A percentile compares a stretch with the other conserved stretches of the same genome.
Evolutionary conservation across 2,888 invertebrate species (phyloP).

Genomic region (Limnephilus lunatus): DNA sequence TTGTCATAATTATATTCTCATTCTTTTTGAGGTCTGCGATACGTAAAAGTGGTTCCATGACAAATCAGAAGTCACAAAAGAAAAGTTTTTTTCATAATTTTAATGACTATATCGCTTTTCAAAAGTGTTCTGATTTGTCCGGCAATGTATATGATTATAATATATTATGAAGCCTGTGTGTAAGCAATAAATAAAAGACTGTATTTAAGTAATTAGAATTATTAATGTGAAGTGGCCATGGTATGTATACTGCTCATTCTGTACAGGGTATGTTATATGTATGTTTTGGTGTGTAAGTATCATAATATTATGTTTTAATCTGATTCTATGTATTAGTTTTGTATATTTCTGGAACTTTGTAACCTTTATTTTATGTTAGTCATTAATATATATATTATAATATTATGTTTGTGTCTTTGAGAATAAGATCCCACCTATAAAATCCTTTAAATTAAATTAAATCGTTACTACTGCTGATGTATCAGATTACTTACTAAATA

Average conservation of each 20-base stretch:
- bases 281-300: neutral
- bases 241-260: neutral
- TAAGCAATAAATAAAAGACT: neutral
- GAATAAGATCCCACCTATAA: too few relatives aligned
- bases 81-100: too few relatives aligned
- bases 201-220: neutral
- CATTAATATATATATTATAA: neutral
- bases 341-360: neutral
- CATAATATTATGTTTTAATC: neutral
- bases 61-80: too few relatives aligned
- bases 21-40: neutral
- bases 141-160: too few relatives aligned
- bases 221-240: neutral
- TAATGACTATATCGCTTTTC: too few relatives aligned
- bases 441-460: too few relatives aligned
- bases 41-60: neutral
- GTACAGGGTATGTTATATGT: neutral
- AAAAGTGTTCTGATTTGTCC: too few relatives aligned
- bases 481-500: too few relatives aligned
- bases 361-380: neutral
- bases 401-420: too few relatives aligned
- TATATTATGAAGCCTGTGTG: neutral
- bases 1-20: neutral
- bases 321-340: neutral
- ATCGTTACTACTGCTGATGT: too few relatives aligned